phyloP scores from a whole-genome alignment of 2,888 invertebrate genomes.

The Amiota minor region DNA sequence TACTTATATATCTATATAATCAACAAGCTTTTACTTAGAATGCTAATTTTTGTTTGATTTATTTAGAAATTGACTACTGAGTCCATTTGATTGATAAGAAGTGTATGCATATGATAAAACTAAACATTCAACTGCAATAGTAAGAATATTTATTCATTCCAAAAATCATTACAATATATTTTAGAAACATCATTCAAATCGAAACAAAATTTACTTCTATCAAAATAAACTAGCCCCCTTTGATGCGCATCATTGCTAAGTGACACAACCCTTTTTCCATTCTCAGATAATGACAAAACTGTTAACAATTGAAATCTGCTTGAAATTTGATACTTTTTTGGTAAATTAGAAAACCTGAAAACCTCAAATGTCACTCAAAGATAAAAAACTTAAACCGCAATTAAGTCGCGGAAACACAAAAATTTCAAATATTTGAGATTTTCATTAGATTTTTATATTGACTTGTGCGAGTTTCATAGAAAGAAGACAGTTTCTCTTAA shows the following conservation, averaged over 20 bases:
- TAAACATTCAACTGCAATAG: no score
- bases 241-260: not conserved
- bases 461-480: conserved; percentile 42
- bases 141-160: no score
- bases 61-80: no score
- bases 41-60: no score
- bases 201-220: no score
- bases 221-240: no score
- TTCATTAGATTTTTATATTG: conserved; percentile 33
- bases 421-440: conserved; percentile 47
- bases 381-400: conserved; percentile 44
- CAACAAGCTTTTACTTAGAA: no score
- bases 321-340: conserved; percentile 44
- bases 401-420: conserved; percentile 16
- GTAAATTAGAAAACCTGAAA: conserved; percentile 26
- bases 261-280: not conserved
- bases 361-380: conserved; percentile 38
- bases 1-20: no score
- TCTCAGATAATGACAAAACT: conserved; percentile 21
- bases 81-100: no score
- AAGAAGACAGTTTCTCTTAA: conserved; percentile 34
- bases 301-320: conserved; percentile 37
- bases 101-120: no score
- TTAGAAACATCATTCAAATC: no score
- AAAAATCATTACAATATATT: no score